phyloP scores from a whole-genome alignment of 2,888 invertebrate species.

The Kryphioiulus occultus region DNA sequence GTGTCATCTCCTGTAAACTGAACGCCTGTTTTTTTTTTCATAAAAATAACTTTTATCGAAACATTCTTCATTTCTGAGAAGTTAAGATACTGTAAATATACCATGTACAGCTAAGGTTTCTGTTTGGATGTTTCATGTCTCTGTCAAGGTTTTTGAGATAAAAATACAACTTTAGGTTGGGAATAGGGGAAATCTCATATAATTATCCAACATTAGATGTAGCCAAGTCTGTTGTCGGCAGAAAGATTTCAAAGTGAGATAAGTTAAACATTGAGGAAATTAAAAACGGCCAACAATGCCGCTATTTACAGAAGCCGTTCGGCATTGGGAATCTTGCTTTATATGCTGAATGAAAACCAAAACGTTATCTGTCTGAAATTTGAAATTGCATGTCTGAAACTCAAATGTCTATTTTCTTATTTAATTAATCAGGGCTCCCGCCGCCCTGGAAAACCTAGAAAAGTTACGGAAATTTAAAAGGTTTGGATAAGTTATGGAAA shows the following conservation, averaged over 20 bases:
- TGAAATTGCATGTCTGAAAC: background rate
- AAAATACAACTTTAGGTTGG: background rate
- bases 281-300: background rate
- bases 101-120: background rate
- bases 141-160: background rate
- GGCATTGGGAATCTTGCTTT: background rate
- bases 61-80: background rate
- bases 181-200: background rate
- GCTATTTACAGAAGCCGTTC: background rate
- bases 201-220: background rate
- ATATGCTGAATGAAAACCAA: background rate
- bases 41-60: background rate
- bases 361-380: background rate
- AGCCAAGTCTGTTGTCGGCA: background rate
- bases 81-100: background rate
- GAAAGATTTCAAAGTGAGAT: background rate
- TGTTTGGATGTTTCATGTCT: background rate
- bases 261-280: background rate
- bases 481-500: too few relatives aligned
- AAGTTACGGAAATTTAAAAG: too few relatives aligned
- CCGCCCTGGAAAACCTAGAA: too few relatives aligned
- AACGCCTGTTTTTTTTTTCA: background rate
- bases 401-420: too few relatives aligned
- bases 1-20: background rate
- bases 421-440: too few relatives aligned